phyloP scores from a whole-genome alignment of 2,797 vertebrate species.

The Avahi laniger region DNA sequence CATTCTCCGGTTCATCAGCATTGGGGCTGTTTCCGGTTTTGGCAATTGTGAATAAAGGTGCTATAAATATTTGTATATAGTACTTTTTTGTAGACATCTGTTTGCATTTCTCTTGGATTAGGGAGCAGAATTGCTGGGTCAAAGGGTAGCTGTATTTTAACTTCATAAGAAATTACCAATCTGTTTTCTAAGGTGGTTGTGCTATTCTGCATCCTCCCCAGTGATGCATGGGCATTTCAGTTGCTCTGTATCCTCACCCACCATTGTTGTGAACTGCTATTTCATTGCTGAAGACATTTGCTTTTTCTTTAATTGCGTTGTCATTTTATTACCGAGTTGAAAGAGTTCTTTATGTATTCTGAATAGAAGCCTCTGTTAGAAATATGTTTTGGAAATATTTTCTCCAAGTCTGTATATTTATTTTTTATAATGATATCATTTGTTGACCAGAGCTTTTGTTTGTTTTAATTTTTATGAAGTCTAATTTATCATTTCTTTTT shows the following conservation, averaged over 20 bases:
- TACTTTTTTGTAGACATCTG: not conserved
- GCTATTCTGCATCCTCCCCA: not conserved
- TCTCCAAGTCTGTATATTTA: not conserved
- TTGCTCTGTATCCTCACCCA: not conserved
- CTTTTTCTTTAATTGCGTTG: not conserved
- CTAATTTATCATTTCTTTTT: not conserved
- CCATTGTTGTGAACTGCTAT: not conserved
- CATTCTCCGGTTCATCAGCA: not conserved
- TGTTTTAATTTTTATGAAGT: slow-evolving; percentile 40
- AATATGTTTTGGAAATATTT: slow-evolving; percentile 35
- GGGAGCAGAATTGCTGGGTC: not conserved
- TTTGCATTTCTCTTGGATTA: not conserved
- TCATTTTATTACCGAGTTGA: not conserved
- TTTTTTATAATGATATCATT: not conserved
- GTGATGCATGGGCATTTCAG: not conserved
- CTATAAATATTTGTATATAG: not conserved
- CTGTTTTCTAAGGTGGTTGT: not conserved
- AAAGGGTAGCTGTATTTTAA: not conserved
- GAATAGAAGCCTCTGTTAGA: not conserved
- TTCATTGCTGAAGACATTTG: not conserved
- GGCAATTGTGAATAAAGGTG: not conserved
- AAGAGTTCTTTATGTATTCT: not conserved
- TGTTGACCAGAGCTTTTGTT: not conserved
- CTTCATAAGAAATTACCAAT: not conserved
- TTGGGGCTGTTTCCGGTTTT: not conserved